phyloP scores from a whole-genome alignment of 2,888 invertebrate species.

The Ligdia adustata region DNA sequence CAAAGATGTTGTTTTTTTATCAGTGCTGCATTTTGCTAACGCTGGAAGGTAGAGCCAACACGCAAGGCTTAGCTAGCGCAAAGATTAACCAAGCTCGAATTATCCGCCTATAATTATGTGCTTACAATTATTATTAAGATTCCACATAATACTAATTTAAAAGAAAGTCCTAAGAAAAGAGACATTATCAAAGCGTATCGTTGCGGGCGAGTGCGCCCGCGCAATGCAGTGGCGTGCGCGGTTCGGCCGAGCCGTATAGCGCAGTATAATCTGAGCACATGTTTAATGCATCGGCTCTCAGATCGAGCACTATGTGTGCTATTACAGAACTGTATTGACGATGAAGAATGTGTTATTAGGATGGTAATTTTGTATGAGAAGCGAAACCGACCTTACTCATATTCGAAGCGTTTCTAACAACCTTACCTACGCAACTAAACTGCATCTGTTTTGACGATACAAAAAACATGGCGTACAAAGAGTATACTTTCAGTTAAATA shows the following conservation, averaged over 20 bases:
- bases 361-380: slow-evolving; percentile 3
- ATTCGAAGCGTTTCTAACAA: too few relatives aligned
- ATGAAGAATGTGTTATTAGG: slow-evolving; percentile 28
- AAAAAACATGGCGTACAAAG: too few relatives aligned
- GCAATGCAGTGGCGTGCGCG: slow-evolving; percentile 65
- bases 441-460: too few relatives aligned
- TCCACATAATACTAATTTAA: slow-evolving; percentile 37
- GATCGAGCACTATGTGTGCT: slow-evolving; percentile 41
- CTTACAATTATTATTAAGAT: slow-evolving; percentile 11
- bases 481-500: too few relatives aligned
- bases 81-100: background rate
- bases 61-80: background rate
- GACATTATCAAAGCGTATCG: slow-evolving; percentile 61
- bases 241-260: slow-evolving; percentile 5
- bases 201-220: slow-evolving; percentile 59
- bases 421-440: too few relatives aligned
- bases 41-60: too few relatives aligned
- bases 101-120: background rate
- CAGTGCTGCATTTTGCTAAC: too few relatives aligned
- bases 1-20: too few relatives aligned
- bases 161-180: slow-evolving; percentile 67
- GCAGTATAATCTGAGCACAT: slow-evolving; percentile 66
- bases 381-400: background rate
- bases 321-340: slow-evolving; percentile 49
- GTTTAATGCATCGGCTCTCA: slow-evolving; percentile 60